Percentiles rank a stretch among this genome's conserved stretches.
Conservation (phyloP, 2,113 vertebrate species). For the Indri indri region DNA sequence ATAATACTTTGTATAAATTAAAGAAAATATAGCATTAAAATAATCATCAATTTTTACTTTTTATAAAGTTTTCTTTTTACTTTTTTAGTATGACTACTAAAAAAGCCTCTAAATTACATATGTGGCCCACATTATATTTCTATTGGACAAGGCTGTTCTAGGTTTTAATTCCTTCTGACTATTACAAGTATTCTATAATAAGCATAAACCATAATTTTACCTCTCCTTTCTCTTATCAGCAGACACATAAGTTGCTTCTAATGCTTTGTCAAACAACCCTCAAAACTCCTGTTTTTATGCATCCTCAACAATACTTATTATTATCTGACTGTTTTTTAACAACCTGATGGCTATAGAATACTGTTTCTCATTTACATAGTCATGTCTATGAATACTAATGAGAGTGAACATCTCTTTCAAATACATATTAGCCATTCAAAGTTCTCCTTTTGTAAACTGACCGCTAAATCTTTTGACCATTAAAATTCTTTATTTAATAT, state of each 20-base stretch:
- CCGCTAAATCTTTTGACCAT: not conserved
- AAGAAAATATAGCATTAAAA: slow-evolving; percentile 6
- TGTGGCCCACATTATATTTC: not conserved
- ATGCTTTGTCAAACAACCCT: not conserved
- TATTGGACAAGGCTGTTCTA: not conserved
- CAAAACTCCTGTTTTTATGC: not conserved
- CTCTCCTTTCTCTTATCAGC: not conserved
- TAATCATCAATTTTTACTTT: not conserved
- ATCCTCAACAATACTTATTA: not conserved
- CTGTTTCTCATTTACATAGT: not conserved
- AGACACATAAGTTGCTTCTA: not conserved
- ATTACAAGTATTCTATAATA: not conserved
- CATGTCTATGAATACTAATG: not conserved
- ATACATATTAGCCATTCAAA: not conserved
- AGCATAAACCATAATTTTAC: not conserved
- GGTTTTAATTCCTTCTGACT: not conserved
- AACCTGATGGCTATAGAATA: not conserved
- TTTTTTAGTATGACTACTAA: not conserved
- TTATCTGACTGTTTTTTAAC: not conserved
- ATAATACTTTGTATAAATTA: not conserved
- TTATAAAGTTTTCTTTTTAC: not conserved
- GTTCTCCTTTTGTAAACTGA: not conserved
- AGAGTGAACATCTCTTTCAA: not conserved
- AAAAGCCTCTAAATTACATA: not conserved
- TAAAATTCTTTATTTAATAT: not conserved